A percentile compares a stretch with the other conserved stretches of the same genome.
phyloP scores from a whole-genome alignment of 2,888 invertebrate genomes.

The Ditula angustiorana region DNA sequence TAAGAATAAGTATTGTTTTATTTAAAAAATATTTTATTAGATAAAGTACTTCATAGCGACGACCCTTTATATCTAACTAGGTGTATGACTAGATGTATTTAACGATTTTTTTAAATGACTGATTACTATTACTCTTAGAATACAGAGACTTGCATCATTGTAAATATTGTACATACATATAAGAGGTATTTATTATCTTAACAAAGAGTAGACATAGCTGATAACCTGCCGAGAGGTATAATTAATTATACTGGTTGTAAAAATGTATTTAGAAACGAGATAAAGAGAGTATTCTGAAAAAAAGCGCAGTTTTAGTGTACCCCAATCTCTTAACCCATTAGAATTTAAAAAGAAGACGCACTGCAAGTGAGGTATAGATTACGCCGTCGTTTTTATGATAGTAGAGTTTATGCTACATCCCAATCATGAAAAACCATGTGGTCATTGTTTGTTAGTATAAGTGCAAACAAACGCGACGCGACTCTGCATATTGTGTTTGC shows the following conservation, averaged over 20 bases:
- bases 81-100: slow-evolving; percentile 39
- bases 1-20: slow-evolving; percentile 50
- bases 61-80: slow-evolving; percentile 23
- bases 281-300: slow-evolving; percentile 47
- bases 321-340: background rate
- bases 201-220: slow-evolving; percentile 55
- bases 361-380: too few species aligned
- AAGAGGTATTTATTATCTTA: slow-evolving; percentile 59
- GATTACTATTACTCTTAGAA: slow-evolving; percentile 63
- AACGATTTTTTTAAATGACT: slow-evolving; percentile 65
- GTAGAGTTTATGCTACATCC: background rate
- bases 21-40: slow-evolving; percentile 48
- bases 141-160: slow-evolving; percentile 56
- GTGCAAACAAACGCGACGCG: slow-evolving; percentile 6
- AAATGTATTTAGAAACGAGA: slow-evolving; percentile 67
- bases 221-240: slow-evolving; percentile 51
- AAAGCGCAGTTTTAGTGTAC: slow-evolving; percentile 27
- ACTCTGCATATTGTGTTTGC: slow-evolving; percentile 13
- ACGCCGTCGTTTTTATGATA: too few species aligned
- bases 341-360: too few species aligned
- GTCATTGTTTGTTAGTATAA: slow-evolving; percentile 31
- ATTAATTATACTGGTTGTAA: slow-evolving; percentile 58
- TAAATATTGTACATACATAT: slow-evolving; percentile 56
- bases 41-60: slow-evolving; percentile 47
- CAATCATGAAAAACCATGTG: slow-evolving; percentile 10